Conservation (phyloP, 2,888 invertebrate genomes). For the Hydraecia micacea region DNA sequence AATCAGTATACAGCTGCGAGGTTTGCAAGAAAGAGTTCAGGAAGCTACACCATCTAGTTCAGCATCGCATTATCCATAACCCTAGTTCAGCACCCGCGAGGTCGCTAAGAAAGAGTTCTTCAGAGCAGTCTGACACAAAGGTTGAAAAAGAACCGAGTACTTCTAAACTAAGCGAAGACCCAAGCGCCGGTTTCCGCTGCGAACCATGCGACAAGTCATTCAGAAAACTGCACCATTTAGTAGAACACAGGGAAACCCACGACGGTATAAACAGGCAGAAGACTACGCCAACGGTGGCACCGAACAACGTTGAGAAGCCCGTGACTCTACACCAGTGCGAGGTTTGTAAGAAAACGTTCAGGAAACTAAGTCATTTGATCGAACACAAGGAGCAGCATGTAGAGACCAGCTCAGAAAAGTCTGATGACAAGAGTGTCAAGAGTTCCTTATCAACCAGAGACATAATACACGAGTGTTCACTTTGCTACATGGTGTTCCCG, state of each 20-base stretch:
- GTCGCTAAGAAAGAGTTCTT: constrained; percentile 79
- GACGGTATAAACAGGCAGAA: constrained; percentile 85
- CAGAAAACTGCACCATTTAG: constrained; percentile 87
- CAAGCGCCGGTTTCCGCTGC: constrained; percentile 86
- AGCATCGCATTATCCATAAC: constrained; percentile 86
- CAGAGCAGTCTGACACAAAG: constrained; percentile 79
- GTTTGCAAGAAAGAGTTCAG: constrained; percentile 87
- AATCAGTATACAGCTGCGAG: constrained; percentile 84
- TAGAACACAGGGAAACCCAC: constrained; percentile 88
- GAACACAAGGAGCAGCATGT: constrained; percentile 88
- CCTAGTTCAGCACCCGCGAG: constrained; percentile 71
- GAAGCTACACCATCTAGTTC: constrained; percentile 87
- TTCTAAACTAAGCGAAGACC: constrained; percentile 78
- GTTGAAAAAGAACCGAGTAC: constrained; percentile 69
- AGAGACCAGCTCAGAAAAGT: constrained; percentile 85
- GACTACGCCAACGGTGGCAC: constrained; percentile 57
- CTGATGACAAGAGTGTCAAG: constrained; percentile 85
- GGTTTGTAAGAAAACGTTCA: constrained; percentile 86
- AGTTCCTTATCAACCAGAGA: constrained; percentile 86
- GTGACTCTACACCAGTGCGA: constrained; percentile 81
- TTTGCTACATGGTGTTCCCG: constrained; percentile 89
- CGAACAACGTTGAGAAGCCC: constrained; percentile 68
- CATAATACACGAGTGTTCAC: constrained; percentile 88
- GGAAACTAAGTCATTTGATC: constrained; percentile 84
- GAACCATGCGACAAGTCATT: constrained; percentile 89